phyloP scores from a whole-genome alignment of 2,113 vertebrate species.

The Lagopus muta region DNA sequence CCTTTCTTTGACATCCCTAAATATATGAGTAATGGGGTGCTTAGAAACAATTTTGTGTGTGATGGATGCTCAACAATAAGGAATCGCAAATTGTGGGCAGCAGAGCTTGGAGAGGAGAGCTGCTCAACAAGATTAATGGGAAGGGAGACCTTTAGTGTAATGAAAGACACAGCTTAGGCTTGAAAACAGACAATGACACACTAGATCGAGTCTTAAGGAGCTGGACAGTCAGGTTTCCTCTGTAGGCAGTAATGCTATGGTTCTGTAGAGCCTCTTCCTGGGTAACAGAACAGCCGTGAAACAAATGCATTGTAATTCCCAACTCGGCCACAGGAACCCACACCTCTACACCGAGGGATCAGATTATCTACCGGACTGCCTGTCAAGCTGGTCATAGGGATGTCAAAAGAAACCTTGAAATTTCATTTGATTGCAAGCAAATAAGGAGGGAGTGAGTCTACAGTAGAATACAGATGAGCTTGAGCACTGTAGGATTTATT shows the following conservation, averaged over 20 bases:
- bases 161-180: slow-evolving; percentile 53
- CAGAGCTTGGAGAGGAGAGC: slow-evolving; percentile 58
- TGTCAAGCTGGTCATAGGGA: background rate
- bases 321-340: background rate
- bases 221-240: background rate
- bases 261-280: background rate
- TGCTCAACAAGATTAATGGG: slow-evolving; percentile 67
- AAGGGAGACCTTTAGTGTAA: slow-evolving; percentile 64
- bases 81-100: slow-evolving; percentile 68
- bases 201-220: background rate
- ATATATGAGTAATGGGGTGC: slow-evolving; percentile 71
- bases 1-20: slow-evolving; percentile 70
- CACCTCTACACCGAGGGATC: background rate
- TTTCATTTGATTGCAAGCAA: background rate
- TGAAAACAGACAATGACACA: slow-evolving; percentile 42
- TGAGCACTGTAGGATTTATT: background rate
- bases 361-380: background rate
- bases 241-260: background rate
- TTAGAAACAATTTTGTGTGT: slow-evolving; percentile 65
- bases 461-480: background rate
- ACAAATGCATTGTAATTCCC: background rate
- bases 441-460: background rate
- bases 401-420: background rate
- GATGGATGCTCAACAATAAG: slow-evolving; percentile 71
- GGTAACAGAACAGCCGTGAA: background rate